These are phyloP conservation scores for Drosophila pseudotalamancana DNA, from an alignment of 2,888 invertebrate species.

Conservation along the genomic window DNA sequence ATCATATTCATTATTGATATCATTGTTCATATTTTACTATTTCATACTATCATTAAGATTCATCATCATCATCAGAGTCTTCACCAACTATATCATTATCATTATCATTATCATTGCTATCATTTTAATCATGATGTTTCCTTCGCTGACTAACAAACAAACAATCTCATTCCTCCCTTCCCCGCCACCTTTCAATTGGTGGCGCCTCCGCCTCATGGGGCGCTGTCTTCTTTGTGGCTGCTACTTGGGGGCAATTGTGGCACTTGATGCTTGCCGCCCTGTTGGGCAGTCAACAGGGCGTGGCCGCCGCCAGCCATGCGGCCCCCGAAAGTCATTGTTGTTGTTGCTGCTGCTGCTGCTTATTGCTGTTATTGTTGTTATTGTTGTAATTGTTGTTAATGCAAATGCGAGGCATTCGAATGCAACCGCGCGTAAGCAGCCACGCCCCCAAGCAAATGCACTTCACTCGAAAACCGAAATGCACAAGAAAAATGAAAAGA, in stretches of 20 bases:
- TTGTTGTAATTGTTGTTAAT: conserved; percentile 51
- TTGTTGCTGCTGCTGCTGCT: conserved; percentile 15
- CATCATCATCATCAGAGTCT: too few relatives aligned
- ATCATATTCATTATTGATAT: too few relatives aligned
- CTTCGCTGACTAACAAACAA: too few relatives aligned
- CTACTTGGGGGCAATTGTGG: conserved; percentile 62
- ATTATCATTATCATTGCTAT: too few relatives aligned
- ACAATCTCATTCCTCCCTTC: background rate
- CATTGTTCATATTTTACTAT: too few relatives aligned
- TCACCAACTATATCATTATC: too few relatives aligned
- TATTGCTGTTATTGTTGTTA: conserved; percentile 50
- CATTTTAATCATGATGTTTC: too few relatives aligned
- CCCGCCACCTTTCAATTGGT: background rate
- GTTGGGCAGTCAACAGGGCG: conserved; percentile 75
- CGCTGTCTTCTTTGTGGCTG: conserved; percentile 1
- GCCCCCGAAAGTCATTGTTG: conserved; percentile 23
- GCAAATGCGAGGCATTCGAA: conserved; percentile 68
- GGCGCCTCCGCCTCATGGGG: background rate
- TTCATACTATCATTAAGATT: too few relatives aligned
- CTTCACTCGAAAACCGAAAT: conserved; percentile 64
- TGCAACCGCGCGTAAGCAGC: conserved; percentile 65
- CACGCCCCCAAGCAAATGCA: conserved; percentile 46
- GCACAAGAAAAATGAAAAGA: conserved; percentile 26
- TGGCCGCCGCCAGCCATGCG: conserved; percentile 45
- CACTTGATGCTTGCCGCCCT: conserved; percentile 77